A percentile compares a stretch with the other conserved stretches of the same genome.
These are phyloP conservation scores for Prionailurus bengalensis DNA, from an alignment of 2,113 vertebrate species.

Conservation along the genomic window DNA sequence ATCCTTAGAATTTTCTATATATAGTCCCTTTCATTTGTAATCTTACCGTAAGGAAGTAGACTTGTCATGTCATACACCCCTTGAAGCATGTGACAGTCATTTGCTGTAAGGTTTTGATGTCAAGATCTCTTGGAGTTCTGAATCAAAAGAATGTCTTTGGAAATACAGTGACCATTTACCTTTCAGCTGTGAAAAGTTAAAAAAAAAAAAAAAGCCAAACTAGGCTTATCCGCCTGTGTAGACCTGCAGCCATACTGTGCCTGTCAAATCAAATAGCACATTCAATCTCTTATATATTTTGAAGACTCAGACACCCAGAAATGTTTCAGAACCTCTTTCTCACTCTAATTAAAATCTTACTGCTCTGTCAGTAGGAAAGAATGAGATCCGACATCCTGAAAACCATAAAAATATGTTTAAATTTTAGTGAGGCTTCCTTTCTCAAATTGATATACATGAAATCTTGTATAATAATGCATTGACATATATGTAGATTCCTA, in stretches of 20 bases:
- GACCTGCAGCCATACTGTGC: neutral
- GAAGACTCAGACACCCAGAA: constrained; percentile 50
- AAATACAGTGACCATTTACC: neutral
- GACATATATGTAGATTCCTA: neutral
- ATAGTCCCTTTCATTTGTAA: neutral
- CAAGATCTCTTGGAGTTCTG: neutral
- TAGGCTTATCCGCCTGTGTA: neutral
- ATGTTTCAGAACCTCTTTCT: constrained; percentile 58
- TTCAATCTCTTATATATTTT: constrained; percentile 24
- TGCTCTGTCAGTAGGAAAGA: constrained; percentile 51
- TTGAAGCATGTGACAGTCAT: neutral
- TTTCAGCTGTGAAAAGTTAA: neutral
- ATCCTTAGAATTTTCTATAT: neutral
- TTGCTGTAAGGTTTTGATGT: constrained; percentile 37
- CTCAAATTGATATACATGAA: neutral
- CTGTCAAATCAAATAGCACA: neutral
- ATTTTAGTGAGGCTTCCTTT: neutral
- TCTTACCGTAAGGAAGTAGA: neutral
- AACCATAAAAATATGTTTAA: constrained; percentile 20
- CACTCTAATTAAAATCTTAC: constrained; percentile 46
- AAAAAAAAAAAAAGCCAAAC: neutral
- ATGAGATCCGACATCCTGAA: constrained; percentile 15
- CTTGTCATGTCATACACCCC: neutral
- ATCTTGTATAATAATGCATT: neutral
- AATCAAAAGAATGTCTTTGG: constrained; percentile 21